A percentile compares a stretch with the other conserved stretches of the same genome.
Evolutionary conservation across 2,888 invertebrate species (phyloP).

Genomic region (Heliconius aoede): DNA sequence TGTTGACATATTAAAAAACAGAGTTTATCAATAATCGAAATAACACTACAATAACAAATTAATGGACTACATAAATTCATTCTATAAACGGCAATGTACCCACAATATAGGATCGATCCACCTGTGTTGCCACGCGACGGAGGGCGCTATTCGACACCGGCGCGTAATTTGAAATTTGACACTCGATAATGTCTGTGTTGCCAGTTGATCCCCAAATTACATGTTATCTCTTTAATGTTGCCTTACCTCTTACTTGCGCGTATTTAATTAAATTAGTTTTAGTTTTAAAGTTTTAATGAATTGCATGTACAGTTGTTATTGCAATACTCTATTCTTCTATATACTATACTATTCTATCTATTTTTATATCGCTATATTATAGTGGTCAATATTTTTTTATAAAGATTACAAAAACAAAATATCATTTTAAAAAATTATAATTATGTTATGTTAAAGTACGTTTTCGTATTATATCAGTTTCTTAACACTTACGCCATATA

Average conservation of each 20-base stretch:
- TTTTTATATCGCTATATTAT: background rate
- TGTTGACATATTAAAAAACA: too few relatives aligned
- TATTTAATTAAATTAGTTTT: slow-evolving; percentile 38
- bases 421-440: background rate
- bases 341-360: too few relatives aligned
- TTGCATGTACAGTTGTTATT: too few relatives aligned
- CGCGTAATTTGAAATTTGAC: slow-evolving; percentile 83
- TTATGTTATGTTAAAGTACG: background rate
- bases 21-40: background rate
- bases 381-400: too few relatives aligned
- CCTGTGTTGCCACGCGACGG: slow-evolving; percentile 78
- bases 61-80: background rate
- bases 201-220: slow-evolving; percentile 70
- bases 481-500: background rate
- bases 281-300: background rate
- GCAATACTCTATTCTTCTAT: too few relatives aligned
- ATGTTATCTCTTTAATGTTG: slow-evolving; percentile 57
- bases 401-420: too few relatives aligned
- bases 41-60: background rate
- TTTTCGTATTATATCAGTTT: too few relatives aligned
- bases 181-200: slow-evolving; percentile 78
- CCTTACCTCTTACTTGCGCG: slow-evolving; percentile 27
- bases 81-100: slow-evolving; percentile 32
- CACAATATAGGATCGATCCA: slow-evolving; percentile 73
- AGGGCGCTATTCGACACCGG: slow-evolving; percentile 80